These are phyloP conservation scores for Decapterus maruadsi DNA, from an alignment of 2,797 vertebrate species.

Conservation along the genomic window DNA sequence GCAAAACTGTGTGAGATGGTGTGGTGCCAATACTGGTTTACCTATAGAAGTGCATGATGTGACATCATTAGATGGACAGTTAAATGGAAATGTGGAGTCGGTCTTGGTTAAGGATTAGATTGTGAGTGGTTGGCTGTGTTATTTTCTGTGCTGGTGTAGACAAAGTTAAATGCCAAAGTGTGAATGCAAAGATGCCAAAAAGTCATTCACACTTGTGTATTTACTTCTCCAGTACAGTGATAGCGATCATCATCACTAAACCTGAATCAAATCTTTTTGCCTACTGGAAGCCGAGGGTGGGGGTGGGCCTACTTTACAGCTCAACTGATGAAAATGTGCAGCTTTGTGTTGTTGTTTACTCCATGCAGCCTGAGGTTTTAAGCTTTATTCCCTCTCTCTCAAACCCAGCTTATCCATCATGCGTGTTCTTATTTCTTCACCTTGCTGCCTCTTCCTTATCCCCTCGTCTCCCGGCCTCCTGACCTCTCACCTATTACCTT, in stretches of 20 bases:
- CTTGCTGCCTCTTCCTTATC: conserved; percentile 55
- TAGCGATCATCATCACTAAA: not conserved
- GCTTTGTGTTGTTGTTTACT: not conserved
- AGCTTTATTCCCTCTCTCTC: conserved; percentile 11
- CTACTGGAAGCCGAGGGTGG: not conserved
- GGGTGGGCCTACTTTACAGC: not conserved
- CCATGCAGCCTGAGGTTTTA: conserved; percentile 16
- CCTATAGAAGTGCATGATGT: not conserved
- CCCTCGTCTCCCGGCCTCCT: conserved; percentile 60
- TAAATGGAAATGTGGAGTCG: not conserved
- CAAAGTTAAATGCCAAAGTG: not conserved
- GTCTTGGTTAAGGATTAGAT: not conserved
- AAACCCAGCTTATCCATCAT: conserved; percentile 35
- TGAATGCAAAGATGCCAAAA: not conserved
- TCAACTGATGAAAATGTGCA: not conserved
- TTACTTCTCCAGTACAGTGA: not conserved
- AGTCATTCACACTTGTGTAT: not conserved
- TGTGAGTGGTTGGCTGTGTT: not conserved
- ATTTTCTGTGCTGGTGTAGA: not conserved
- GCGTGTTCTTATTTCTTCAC: conserved; percentile 45
- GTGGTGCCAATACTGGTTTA: not conserved
- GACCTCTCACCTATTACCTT: conserved; percentile 86
- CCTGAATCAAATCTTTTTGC: not conserved
- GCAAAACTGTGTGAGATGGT: conserved; percentile 2
- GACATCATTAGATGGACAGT: not conserved